Base-by-base conservation (phyloP, 2,888 invertebrate species). In the Listrodromus nycthemerus region DNA sequence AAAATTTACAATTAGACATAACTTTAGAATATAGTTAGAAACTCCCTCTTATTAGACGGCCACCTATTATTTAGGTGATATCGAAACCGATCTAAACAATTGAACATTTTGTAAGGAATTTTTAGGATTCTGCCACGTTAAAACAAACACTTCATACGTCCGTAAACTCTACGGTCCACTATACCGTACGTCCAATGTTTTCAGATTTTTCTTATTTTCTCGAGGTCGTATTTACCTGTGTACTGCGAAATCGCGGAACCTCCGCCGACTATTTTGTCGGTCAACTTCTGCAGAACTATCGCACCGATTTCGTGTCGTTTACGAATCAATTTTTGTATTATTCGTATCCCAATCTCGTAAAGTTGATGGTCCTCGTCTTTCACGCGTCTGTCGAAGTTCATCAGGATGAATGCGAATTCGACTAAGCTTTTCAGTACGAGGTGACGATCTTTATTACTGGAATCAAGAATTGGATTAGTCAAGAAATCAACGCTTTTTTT, bases 281-380 rank as follows among this genome's bases (percentile, higher is more conserved):
- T 94, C 50, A 96, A 91, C 33, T 92, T 94, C 87, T 95, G 94
- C 8, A 96, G 92, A 76, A 96, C 94, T 8, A 94, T 94, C 19
- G 94, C 91, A 0, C 95, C 95, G 73, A 95, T 94, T 50, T 95
- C 93, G 58, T 94, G 94, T 86, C 95, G 94, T 87, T 94, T 95
- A 77, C 95, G 95, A 69, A 95, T 94, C 65, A 96, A 94, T 89
- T 95, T 95, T 50, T 95, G 94, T 5, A 96, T 89, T 86, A 96
- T 95, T 80, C 94, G 93, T 24, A 94, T 94, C 0, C 96, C 96
- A 82, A 95, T 91, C 16, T 90, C 88, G 94, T 94, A 94, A 16
- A 95, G 92, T 8, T 93, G 84, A 61, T 91, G 88, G 0, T 93
- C 90, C 8, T 93, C 93, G 41, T 93, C 92, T 80, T 93, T 93